A percentile compares a stretch with the other conserved stretches of the same genome.
Evolutionary conservation across 1,140 invertebrate species (phyloP).

Genomic region (Apis florea): DNA sequence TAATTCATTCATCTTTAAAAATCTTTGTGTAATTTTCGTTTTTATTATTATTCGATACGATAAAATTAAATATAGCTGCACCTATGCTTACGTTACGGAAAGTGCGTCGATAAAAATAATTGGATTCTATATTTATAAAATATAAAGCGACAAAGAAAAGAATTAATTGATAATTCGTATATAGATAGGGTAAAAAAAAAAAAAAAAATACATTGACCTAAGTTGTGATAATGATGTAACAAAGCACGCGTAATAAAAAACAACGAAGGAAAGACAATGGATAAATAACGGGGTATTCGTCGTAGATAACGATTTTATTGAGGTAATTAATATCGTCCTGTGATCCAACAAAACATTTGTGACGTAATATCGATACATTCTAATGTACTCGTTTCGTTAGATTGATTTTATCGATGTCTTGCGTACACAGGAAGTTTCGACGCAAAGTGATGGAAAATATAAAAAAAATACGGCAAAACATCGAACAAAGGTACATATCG

Average conservation of each 20-base stretch:
- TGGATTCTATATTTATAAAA: background rate
- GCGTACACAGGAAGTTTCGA: background rate
- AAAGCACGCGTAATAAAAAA: background rate
- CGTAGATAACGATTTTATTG: constrained; percentile 1
- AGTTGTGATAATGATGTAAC: background rate
- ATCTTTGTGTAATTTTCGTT: too few relatives aligned
- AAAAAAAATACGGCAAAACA: background rate
- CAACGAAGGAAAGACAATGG: background rate
- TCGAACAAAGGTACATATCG: too few relatives aligned
- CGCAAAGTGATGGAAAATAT: background rate
- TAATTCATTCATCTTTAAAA: too few relatives aligned
- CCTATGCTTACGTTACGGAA: background rate
- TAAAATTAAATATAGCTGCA: too few relatives aligned
- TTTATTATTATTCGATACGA: too few relatives aligned
- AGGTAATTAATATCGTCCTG: background rate
- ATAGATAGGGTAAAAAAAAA: too few relatives aligned
- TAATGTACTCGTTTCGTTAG: background rate
- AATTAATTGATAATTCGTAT: background rate
- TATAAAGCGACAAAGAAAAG: background rate
- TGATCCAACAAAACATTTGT: background rate
- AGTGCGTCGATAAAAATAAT: background rate
- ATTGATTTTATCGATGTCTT: background rate
- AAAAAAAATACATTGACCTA: background rate
- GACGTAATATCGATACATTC: background rate
- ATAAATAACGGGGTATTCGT: background rate